Conservation (phyloP, 2,113 vertebrate species). For the Pyxicephalus adspersus region DNA sequence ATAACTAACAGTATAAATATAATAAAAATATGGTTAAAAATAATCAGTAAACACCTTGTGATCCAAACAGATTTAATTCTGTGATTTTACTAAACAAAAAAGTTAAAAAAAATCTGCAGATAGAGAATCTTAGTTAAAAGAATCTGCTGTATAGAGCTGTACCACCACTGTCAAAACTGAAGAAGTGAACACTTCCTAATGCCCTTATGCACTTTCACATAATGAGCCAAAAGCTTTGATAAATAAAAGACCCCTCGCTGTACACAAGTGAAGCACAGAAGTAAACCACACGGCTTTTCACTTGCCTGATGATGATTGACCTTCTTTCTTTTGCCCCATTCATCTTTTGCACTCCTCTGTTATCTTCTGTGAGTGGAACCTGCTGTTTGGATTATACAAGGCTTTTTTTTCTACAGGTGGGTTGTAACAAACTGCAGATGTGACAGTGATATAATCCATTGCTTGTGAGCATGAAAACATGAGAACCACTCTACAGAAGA, state of each 20-base stretch:
- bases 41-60: no score
- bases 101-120: no score
- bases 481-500: background rate
- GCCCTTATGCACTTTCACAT: constrained; percentile 48
- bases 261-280: constrained; percentile 12
- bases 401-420: constrained; percentile 53
- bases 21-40: no score
- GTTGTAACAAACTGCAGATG: constrained; percentile 57
- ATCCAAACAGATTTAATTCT: no score
- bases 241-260: constrained; percentile 34
- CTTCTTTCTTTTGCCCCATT: constrained; percentile 44
- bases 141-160: no score
- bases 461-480: constrained; percentile 49
- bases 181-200: constrained; percentile 30
- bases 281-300: constrained; percentile 38
- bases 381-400: constrained; percentile 51
- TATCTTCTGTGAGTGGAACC: constrained; percentile 53
- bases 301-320: constrained; percentile 35
- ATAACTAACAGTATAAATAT: no score
- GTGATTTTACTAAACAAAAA: no score
- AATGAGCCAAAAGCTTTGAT: constrained; percentile 43
- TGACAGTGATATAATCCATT: constrained; percentile 44
- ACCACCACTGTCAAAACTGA: constrained; percentile 10
- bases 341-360: constrained; percentile 36
- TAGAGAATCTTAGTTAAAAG: background rate